Conservation (phyloP, 2,888 invertebrate genomes). For the Apodemia duryi region DNA sequence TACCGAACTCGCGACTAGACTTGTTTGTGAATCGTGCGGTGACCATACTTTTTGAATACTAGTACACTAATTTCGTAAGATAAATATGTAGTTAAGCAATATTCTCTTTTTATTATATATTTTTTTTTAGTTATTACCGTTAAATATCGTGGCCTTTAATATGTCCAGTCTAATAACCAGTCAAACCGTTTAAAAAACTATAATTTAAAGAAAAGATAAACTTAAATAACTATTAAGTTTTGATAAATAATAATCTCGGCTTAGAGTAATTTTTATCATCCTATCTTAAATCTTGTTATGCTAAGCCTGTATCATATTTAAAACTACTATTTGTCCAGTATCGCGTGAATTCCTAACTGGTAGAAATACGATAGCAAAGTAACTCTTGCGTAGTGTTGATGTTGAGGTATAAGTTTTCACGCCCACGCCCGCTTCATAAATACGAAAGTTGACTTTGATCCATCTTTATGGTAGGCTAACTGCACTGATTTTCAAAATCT, state of each 20-base stretch:
- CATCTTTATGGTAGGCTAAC: background rate
- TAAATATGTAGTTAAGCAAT: too few relatives aligned
- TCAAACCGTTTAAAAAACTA: too few relatives aligned
- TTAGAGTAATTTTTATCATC: background rate
- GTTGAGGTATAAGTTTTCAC: constrained; percentile 3
- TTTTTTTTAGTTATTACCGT: too few relatives aligned
- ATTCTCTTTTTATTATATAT: too few relatives aligned
- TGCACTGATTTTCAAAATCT: constrained; percentile 7
- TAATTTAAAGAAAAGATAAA: too few relatives aligned
- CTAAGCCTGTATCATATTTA: background rate
- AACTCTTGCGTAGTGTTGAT: constrained; percentile 4
- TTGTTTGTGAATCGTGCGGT: too few relatives aligned
- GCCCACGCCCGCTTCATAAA: background rate
- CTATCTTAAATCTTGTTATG: background rate
- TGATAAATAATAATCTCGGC: background rate
- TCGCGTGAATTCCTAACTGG: background rate
- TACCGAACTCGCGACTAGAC: too few relatives aligned
- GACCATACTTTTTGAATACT: too few relatives aligned
- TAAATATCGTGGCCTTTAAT: too few relatives aligned
- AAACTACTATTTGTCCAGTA: background rate
- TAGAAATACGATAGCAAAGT: background rate
- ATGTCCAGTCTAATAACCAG: too few relatives aligned
- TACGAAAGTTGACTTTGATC: constrained; percentile 10
- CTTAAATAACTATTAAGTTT: too few relatives aligned
- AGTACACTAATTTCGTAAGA: too few relatives aligned